Evolutionary conservation across 2,888 invertebrate genomes (phyloP).

Genomic region (Odontomyia ornata): DNA sequence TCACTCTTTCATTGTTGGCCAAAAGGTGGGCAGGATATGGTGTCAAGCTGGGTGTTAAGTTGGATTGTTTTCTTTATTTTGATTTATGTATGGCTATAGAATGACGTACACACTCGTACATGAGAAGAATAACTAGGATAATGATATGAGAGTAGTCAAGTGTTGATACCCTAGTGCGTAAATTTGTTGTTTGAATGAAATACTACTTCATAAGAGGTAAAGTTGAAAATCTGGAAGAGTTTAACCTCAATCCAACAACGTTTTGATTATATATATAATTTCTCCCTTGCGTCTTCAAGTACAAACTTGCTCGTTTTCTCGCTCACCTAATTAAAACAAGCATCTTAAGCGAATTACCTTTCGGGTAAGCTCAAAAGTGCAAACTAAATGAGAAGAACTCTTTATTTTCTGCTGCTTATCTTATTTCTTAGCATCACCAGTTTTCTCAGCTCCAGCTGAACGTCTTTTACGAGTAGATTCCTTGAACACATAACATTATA

Average conservation of each 20-base stretch:
- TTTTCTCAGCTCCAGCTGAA: conserved; percentile 1
- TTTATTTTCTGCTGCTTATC: conserved; percentile 5
- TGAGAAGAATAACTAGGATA: no score
- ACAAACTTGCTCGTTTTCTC: not conserved
- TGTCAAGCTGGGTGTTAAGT: not conserved
- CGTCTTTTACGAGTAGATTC: conserved; percentile 10
- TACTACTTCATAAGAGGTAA: no score
- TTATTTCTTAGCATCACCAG: not conserved
- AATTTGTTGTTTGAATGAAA: no score
- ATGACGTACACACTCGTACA: no score
- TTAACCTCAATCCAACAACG: no score
- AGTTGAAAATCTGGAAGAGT: no score
- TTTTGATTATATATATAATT: no score
- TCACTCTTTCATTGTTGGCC: not conserved
- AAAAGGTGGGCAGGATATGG: not conserved
- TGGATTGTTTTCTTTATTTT: not conserved
- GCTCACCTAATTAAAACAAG: conserved; percentile 47
- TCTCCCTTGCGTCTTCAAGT: no score
- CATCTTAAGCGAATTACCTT: conserved; percentile 47
- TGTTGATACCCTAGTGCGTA: no score
- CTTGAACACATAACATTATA: not conserved
- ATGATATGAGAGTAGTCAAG: no score
- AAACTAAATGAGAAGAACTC: not conserved
- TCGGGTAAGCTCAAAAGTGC: conserved; percentile 7
- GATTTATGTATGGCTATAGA: not conserved